Evolutionary conservation across 2,113 vertebrate species (phyloP), one percentile per base, ranked within the genome.

Genomic region (Solea senegalensis): DNA sequence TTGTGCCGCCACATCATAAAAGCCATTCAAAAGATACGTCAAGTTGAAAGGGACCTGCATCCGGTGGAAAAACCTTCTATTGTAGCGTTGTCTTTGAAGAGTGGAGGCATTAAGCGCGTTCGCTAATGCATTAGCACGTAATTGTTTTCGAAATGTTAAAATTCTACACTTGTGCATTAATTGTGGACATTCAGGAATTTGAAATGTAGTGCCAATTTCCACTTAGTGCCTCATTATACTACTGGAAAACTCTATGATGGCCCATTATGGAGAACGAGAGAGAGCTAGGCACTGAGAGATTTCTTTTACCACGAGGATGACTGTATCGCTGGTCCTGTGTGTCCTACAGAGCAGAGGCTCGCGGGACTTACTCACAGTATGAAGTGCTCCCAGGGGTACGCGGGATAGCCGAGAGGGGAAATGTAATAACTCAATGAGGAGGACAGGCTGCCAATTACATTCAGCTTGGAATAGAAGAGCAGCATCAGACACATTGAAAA

Each of bases 391-490:
- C 85, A 59, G 67, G 76, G 82, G 85, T 76, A 28, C 27, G 21
- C 26, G 65, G 69, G 64, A 82, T 87, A 80, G 81, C 78, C 69
- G 46, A 78, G 74, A 83, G 83, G 83, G 78, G 84, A 74, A 78
- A 84, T 65, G 79, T 86, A 90, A 89, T 90, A 86, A 86, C 79
- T 87, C 80, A 75, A 81, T 73, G 76, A 90, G n/a, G 66, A 80
- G 76, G 73, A 82, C 74, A 86, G 78, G 54, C 64, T 79, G 74
- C 81, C 85, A 89, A 86, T 91, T 89, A 84, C 83, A 80, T 81
- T 82, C 78, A 65, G 72, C 64, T 64, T 55, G n/a, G 79, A 76
- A 86, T 67, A 57, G 82, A 73, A 52, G 59, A 78, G 82, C 74
- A 27, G 81, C 74, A 87, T 90, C 74, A 82, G 90, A 86, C 72